Conservation (phyloP, 1,140 invertebrate species). For the Pristionchus pacificus region DNA sequence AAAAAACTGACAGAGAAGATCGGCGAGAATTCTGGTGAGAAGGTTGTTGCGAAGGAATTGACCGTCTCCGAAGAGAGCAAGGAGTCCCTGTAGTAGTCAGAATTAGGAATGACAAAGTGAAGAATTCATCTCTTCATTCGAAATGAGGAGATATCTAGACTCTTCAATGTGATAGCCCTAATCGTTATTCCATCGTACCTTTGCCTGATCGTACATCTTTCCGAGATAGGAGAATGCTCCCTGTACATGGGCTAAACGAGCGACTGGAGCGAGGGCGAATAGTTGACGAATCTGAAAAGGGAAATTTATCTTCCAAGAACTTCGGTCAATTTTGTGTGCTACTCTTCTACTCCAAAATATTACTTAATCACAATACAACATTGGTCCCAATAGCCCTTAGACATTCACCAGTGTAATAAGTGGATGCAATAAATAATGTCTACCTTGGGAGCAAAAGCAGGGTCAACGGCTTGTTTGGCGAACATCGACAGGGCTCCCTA, state of each 20-base stretch:
- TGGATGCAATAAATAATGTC: neutral
- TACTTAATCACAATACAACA: neutral
- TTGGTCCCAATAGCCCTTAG: neutral
- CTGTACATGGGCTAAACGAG: conserved; percentile 32
- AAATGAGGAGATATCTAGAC: conserved; percentile 1
- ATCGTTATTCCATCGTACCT: too few relatives aligned
- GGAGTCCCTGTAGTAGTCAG: conserved; percentile 28
- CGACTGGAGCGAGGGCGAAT: conserved; percentile 44
- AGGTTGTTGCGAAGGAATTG: conserved; percentile 45
- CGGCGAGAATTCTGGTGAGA: conserved; percentile 35
- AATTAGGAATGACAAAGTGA: neutral
- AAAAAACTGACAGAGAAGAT: conserved; percentile 18
- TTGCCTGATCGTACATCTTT: conserved; percentile 39
- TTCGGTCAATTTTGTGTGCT: neutral
- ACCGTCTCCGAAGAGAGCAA: conserved; percentile 40
- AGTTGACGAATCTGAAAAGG: conserved; percentile 37
- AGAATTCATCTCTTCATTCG: too few relatives aligned
- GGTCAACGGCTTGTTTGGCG: conserved; percentile 49
- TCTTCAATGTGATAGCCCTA: neutral
- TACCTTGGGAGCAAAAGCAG: conserved; percentile 38
- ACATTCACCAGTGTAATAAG: neutral
- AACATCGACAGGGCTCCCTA: conserved; percentile 61
- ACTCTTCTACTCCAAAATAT: neutral
- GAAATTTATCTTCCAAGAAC: neutral
- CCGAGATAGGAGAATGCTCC: conserved; percentile 41